Evolutionary conservation across 2,888 invertebrate species (phyloP).

Genomic region (Eupithecia dodoneata): DNA sequence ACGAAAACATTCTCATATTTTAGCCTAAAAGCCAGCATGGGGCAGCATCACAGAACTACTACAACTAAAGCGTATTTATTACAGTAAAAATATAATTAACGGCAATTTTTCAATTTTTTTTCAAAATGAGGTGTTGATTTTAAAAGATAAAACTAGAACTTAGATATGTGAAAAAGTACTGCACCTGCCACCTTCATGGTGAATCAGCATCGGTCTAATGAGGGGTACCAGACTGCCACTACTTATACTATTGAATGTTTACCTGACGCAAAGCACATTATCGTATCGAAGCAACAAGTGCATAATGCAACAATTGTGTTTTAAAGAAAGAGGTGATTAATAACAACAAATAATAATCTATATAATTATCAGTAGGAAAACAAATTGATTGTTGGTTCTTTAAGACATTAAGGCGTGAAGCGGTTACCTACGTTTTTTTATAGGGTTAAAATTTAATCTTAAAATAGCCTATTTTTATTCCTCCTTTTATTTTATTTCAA

Average conservation of each 20-base stretch:
- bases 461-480: too few species aligned
- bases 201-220: not conserved
- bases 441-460: too few species aligned
- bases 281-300: constrained; percentile 1
- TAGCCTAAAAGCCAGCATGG: too few species aligned
- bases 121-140: not conserved
- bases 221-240: not conserved
- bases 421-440: not conserved
- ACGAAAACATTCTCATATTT: too few species aligned
- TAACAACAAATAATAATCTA: constrained; percentile 15
- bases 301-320: constrained; percentile 21
- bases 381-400: not conserved
- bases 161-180: not conserved
- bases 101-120: too few species aligned
- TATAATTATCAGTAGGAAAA: not conserved
- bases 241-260: constrained; percentile 34
- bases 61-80: too few species aligned
- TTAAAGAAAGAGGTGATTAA: constrained; percentile 19
- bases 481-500: too few species aligned
- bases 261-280: not conserved
- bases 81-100: too few species aligned
- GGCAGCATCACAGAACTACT: too few species aligned
- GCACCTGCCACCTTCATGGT: constrained; percentile 28
- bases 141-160: not conserved
- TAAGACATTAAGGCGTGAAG: not conserved